phyloP scores from a whole-genome alignment of 1,140 invertebrate species.

The Protaetia brevitarsis region DNA sequence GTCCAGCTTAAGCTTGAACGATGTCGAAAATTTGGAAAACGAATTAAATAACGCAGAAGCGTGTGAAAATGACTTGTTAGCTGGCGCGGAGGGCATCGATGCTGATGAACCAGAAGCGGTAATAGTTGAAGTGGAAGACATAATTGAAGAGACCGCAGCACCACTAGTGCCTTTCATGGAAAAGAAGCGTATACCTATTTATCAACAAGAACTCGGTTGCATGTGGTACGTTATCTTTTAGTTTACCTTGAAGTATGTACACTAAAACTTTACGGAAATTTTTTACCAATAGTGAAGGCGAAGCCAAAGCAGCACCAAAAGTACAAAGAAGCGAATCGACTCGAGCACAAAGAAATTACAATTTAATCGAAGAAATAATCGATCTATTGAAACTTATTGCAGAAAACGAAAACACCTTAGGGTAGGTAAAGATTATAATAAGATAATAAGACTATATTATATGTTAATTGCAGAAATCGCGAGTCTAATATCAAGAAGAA shows the following conservation, averaged over 20 bases:
- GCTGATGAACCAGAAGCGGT: conserved; percentile 60
- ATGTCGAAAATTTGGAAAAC: conserved; percentile 61
- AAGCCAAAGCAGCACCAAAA: conserved; percentile 40
- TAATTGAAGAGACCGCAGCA: conserved; percentile 63
- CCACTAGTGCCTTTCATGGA: conserved; percentile 61
- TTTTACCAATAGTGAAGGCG: conserved; percentile 36
- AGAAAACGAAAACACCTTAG: conserved; percentile 52
- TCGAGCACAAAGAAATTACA: conserved; percentile 49
- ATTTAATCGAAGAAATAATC: conserved; percentile 55
- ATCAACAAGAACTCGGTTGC: conserved; percentile 50
- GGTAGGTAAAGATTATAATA: conserved; percentile 39
- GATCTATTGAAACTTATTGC: conserved; percentile 50
- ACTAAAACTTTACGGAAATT: background rate
- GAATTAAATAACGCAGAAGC: conserved; percentile 41
- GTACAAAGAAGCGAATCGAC: conserved; percentile 44
- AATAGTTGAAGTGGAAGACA: conserved; percentile 67
- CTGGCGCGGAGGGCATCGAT: conserved; percentile 25
- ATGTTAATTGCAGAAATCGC: background rate
- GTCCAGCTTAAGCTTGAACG: conserved; percentile 69
- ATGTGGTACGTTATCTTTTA: conserved; percentile 37
- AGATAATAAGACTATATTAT: background rate
- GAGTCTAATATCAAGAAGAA: background rate
- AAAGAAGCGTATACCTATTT: conserved; percentile 63
- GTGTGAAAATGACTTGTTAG: conserved; percentile 39
- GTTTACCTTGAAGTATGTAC: background rate